Conservation (phyloP, 2,797 vertebrate genomes). For the Etheostoma perlongum region DNA sequence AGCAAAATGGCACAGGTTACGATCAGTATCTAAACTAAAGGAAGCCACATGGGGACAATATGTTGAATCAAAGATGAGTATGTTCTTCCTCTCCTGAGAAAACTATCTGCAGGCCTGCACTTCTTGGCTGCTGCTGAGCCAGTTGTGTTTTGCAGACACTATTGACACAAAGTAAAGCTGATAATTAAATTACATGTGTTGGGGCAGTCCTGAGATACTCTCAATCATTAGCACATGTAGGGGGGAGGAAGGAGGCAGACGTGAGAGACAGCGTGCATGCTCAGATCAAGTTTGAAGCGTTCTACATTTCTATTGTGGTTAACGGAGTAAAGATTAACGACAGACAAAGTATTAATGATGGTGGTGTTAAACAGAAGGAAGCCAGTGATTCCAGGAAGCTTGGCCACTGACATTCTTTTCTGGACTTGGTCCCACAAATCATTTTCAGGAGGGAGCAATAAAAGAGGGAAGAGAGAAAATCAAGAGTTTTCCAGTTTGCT, state of each 20-base stretch:
- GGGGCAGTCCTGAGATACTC: slow-evolving; percentile 78
- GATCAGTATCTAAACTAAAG: slow-evolving; percentile 56
- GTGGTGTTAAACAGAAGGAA: slow-evolving; percentile 58
- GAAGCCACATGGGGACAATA: slow-evolving; percentile 62
- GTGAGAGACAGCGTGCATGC: slow-evolving; percentile 41
- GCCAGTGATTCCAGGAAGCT: slow-evolving; percentile 66
- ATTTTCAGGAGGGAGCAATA: slow-evolving; percentile 71
- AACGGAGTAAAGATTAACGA: slow-evolving; percentile 68
- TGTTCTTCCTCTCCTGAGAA: slow-evolving; percentile 73
- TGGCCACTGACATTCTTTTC: slow-evolving; percentile 58
- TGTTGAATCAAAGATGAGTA: slow-evolving; percentile 77
- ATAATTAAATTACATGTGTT: slow-evolving; percentile 87
- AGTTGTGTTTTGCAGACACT: slow-evolving; percentile 76
- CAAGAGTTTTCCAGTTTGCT: slow-evolving; percentile 76
- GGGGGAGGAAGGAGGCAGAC: slow-evolving; percentile 45
- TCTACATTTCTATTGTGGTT: slow-evolving; percentile 52
- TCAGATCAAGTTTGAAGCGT: slow-evolving; percentile 62
- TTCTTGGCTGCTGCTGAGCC: slow-evolving; percentile 70
- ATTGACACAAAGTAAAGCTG: slow-evolving; percentile 85
- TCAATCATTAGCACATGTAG: slow-evolving; percentile 86
- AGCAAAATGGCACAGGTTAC: slow-evolving; percentile 29
- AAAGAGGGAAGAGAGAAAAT: slow-evolving; percentile 69
- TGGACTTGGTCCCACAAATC: slow-evolving; percentile 67
- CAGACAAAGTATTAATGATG: slow-evolving; percentile 72
- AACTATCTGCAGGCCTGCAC: slow-evolving; percentile 66